These are phyloP conservation scores for Pseudopipra pipra DNA, from an alignment of 2,113 vertebrate genomes.

Conservation along the genomic window DNA sequence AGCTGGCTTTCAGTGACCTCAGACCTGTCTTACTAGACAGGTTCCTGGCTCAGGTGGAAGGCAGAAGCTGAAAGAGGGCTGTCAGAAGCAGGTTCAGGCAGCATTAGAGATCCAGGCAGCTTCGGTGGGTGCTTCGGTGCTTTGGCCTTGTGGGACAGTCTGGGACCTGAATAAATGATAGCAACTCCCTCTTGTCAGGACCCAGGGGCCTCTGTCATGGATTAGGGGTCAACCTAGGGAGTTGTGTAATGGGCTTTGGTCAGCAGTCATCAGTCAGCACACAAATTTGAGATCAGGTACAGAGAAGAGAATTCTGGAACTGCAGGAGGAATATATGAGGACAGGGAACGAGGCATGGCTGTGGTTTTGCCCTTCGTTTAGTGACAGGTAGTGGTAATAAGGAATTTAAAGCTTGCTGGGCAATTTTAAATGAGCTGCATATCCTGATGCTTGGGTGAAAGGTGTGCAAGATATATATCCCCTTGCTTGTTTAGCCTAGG, in stretches of 20 bases:
- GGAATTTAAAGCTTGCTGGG: background rate
- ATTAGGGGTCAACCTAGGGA: background rate
- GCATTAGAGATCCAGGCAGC: background rate
- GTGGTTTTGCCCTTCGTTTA: background rate
- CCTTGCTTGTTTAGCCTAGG: background rate
- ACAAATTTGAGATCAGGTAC: background rate
- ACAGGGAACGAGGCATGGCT: background rate
- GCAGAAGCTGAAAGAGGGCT: background rate
- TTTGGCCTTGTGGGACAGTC: background rate
- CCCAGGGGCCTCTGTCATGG: background rate
- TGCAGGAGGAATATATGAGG: background rate
- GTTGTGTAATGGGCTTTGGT: background rate
- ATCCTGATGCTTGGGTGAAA: background rate
- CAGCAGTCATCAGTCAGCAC: background rate
- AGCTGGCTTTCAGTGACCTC: background rate
- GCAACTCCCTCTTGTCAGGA: background rate
- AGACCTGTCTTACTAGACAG: background rate
- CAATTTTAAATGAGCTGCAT: background rate
- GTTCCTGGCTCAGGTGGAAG: background rate
- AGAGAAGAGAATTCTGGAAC: background rate
- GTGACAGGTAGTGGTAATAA: background rate
- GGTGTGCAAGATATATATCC: background rate
- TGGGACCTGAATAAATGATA: background rate
- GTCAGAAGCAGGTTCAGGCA: background rate
- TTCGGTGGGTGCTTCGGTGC: background rate